Evolutionary conservation across 2,113 vertebrate genomes (phyloP).

Genomic region (Percopsis transmontana): DNA sequence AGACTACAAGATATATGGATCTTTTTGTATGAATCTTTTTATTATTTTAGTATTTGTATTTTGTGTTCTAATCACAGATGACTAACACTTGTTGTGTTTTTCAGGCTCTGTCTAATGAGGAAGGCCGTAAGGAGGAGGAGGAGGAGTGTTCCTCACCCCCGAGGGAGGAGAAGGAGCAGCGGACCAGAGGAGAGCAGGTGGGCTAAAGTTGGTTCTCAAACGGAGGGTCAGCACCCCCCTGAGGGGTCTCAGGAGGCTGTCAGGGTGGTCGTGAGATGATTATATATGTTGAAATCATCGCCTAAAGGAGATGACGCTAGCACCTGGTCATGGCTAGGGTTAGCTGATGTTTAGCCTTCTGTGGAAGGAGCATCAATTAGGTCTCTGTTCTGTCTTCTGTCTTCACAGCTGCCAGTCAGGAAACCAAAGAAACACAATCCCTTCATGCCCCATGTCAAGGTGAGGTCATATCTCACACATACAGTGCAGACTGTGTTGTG

Average conservation of each 20-base stretch:
- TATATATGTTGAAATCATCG: too few relatives aligned
- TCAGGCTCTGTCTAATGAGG: constrained; percentile 52
- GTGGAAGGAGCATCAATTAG: neutral
- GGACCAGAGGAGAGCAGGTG: constrained; percentile 27
- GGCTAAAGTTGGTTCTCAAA: too few relatives aligned
- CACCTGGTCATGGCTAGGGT: neutral
- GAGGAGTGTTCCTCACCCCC: constrained; percentile 8
- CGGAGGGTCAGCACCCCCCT: too few relatives aligned
- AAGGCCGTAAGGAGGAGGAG: constrained; percentile 38
- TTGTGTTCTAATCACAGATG: neutral
- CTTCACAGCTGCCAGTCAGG: constrained; percentile 52
- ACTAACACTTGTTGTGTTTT: neutral
- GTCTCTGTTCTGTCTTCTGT: neutral
- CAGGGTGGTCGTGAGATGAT: too few relatives aligned
- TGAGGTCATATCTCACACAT: constrained; percentile 15
- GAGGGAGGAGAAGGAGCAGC: constrained; percentile 38
- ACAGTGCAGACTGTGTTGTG: neutral
- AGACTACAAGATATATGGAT: too few relatives aligned
- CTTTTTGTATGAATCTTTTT: neutral
- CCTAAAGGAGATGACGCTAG: too few relatives aligned
- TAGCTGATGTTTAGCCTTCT: neutral
- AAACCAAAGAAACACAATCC: constrained; percentile 61
- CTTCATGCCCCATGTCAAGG: constrained; percentile 68
- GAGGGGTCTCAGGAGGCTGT: too few relatives aligned
- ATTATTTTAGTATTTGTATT: neutral